Evolutionary conservation across 2,797 vertebrate species (phyloP).

Genomic region (Sphenopsis melanotis): DNA sequence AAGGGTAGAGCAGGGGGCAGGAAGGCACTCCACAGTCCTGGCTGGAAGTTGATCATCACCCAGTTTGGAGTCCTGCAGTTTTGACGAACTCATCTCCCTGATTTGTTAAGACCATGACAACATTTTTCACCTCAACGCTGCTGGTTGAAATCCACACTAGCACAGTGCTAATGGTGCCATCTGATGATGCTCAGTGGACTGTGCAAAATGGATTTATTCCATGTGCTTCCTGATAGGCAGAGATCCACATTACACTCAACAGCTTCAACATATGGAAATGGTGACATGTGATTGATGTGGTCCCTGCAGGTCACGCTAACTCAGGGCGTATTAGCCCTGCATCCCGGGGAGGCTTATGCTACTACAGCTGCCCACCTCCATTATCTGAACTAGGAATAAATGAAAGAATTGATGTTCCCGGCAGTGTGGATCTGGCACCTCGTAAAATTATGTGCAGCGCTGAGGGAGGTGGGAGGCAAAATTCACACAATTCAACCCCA

Average conservation of each 20-base stretch:
- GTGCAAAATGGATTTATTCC: conserved; percentile 14
- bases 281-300: conserved; percentile 27
- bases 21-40: neutral
- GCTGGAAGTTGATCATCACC: neutral
- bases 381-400: neutral
- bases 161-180: neutral
- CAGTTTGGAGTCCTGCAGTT: neutral
- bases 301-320: neutral
- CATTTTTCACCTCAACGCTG: neutral
- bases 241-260: neutral
- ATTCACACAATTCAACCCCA: neutral
- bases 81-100: neutral
- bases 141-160: neutral
- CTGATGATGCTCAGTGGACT: neutral
- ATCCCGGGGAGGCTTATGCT: neutral
- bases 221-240: conserved; percentile 1
- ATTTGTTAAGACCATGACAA: neutral
- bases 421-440: neutral
- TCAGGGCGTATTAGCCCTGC: neutral
- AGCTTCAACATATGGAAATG: conserved; percentile 29
- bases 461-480: neutral
- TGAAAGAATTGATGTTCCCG: neutral
- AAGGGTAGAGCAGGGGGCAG: neutral
- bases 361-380: conserved; percentile 13
- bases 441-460: neutral